A percentile compares a stretch with the other conserved stretches of the same genome.
Evolutionary conservation across 2,797 vertebrate species (phyloP).

Genomic region (Tolypeutes matacus): DNA sequence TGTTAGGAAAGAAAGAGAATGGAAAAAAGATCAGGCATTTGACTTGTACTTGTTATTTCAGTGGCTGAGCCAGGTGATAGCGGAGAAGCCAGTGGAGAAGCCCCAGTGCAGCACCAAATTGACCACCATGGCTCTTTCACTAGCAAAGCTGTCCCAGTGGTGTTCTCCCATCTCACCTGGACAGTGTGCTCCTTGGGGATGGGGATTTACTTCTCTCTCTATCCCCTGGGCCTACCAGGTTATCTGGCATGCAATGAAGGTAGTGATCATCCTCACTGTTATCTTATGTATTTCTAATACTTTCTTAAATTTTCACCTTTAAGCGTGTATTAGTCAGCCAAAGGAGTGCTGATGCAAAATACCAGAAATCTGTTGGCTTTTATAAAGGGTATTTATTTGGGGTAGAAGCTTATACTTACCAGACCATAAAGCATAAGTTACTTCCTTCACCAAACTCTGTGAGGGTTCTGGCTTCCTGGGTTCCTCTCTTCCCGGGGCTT

Average conservation of each 20-base stretch:
- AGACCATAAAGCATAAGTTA: too few species aligned
- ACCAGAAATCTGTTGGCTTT: too few species aligned
- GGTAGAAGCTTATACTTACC: too few species aligned
- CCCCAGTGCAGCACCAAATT: fast-evolving
- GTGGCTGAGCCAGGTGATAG: background rate
- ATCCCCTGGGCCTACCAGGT: too few species aligned
- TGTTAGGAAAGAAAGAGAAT: background rate
- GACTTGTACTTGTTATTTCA: background rate
- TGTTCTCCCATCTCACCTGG: background rate
- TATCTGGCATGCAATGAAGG: background rate
- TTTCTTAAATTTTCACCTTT: background rate
- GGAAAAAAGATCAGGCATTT: background rate
- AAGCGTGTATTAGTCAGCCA: too few species aligned
- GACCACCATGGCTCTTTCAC: background rate
- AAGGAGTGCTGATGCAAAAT: too few species aligned
- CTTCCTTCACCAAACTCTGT: too few species aligned
- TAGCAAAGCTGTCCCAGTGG: fast-evolving
- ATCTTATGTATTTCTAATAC: background rate
- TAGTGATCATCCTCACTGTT: background rate
- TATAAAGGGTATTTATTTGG: too few species aligned
- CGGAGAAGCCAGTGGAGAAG: background rate
- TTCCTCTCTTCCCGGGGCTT: too few species aligned
- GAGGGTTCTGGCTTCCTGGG: too few species aligned
- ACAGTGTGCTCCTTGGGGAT: background rate
- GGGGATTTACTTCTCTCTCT: background rate